Conservation (phyloP, 2,888 invertebrate species). For the Gastracanthus pulcherrimus region DNA sequence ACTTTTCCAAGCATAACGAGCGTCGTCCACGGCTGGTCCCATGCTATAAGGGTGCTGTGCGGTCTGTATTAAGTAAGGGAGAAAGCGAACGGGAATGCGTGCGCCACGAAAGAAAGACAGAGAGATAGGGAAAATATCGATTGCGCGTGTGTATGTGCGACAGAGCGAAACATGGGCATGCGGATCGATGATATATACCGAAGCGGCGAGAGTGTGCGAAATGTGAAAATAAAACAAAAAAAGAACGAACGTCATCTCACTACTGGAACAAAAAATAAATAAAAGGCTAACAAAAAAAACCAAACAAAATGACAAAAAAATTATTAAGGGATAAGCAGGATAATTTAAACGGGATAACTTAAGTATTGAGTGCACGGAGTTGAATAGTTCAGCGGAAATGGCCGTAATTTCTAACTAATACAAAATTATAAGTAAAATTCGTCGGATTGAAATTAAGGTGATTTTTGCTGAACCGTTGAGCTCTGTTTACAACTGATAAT, state of each 20-base stretch:
- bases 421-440: not conserved
- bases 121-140: constrained; percentile 38
- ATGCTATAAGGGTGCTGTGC: not conserved
- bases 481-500: not conserved
- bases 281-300: constrained; percentile 1
- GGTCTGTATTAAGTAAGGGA: not conserved
- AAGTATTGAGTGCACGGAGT: not conserved
- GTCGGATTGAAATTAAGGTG: not conserved
- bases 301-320: not conserved
- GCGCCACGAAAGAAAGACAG: constrained; percentile 16
- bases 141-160: constrained; percentile 11
- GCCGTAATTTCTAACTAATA: not conserved
- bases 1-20: constrained; percentile 17
- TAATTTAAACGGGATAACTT: constrained; percentile 1
- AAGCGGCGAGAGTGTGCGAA: not conserved
- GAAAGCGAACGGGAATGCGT: not conserved
- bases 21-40: not conserved
- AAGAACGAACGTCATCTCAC: constrained; percentile 10
- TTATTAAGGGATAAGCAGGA: not conserved
- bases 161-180: constrained; percentile 5
- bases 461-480: not conserved
- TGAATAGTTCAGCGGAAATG: not conserved
- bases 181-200: constrained; percentile 34
- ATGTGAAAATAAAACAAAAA: not conserved
- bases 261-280: constrained; percentile 2